Evolutionary conservation across 2,113 vertebrate genomes (phyloP), one percentile per base, ranked within the genome.

Genomic region (Elachura formosa): DNA sequence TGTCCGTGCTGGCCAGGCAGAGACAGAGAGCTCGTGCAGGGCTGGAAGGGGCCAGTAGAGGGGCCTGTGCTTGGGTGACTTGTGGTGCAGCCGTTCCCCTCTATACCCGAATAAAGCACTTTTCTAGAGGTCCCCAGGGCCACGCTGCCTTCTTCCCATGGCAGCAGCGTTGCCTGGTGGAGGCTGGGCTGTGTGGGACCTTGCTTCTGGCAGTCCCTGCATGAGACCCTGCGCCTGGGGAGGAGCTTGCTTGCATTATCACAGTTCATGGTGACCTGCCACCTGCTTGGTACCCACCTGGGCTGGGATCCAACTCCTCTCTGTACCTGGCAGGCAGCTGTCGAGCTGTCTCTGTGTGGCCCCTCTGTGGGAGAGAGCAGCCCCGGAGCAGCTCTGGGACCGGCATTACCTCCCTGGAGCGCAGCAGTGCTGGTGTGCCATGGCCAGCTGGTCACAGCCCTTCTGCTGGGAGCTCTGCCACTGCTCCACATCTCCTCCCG

Each of bases 41-140:
- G 34, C 88, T 78, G 85, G 40, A 81, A 48, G 63, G 67, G 86
- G 83, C 55, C 80, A 41, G 86, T 77, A 61, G 77, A 55, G 81
- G 46, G 33, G 63, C 81, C 54, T 1, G 40, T 25, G 63, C 62
- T 24, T 40, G 74, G 56, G 45, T 13, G 51, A 48, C 75, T 76
- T 4, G 1, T 24, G 38, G 46, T 54, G 46, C n/a, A 46, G 36
- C 59, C 0, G 0, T 40, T 56, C 34, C 68, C 29, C 68, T 80
- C 85, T 58, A 6, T 77, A 43, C 29, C 29, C 22, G 3, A 94
- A 96, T 96, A 96, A 96, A 96, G 86, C 88, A 82, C 76, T 97
- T 94, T 95, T 67, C 12, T 94, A 81, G 85, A 12, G 67, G 34
- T 21, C 25, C 23, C 6, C 18, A 7, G 26, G 18, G 74, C 69